A percentile compares a stretch with the other conserved stretches of the same genome.
phyloP scores from a whole-genome alignment of 2,113 vertebrate genomes.

The Ardeotis arabs region DNA sequence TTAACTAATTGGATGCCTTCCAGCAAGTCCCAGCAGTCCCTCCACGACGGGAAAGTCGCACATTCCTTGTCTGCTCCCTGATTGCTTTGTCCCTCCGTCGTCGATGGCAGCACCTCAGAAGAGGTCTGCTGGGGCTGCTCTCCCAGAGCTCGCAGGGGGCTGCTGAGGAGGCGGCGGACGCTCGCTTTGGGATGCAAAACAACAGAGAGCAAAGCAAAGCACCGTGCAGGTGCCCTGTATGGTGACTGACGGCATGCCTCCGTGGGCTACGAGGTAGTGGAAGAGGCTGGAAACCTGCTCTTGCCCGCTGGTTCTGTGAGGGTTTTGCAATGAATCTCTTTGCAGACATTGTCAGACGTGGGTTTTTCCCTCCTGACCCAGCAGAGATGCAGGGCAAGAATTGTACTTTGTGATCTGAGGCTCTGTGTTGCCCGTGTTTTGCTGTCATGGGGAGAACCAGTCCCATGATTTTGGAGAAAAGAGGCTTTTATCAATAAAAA shows the following conservation, averaged over 20 bases:
- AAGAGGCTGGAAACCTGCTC: background rate
- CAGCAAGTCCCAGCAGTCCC: conserved; percentile 33
- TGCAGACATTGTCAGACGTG: background rate
- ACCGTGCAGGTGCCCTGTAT: rapidly evolving
- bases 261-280: background rate
- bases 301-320: background rate
- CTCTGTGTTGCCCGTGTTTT: rapidly evolving
- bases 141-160: background rate
- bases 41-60: background rate
- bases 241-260: background rate
- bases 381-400: background rate
- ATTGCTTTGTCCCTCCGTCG: background rate
- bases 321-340: background rate
- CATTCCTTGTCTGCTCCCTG: background rate
- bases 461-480: background rate
- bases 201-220: background rate
- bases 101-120: background rate
- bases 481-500: conserved; percentile 14
- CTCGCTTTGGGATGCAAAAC: background rate
- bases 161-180: background rate
- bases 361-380: background rate
- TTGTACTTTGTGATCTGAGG: background rate
- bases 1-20: conserved; percentile 52
- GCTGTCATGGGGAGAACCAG: background rate
- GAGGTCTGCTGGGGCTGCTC: background rate